Base-by-base conservation (phyloP, 2,113 vertebrate species). In the Scomber colias region DNA sequence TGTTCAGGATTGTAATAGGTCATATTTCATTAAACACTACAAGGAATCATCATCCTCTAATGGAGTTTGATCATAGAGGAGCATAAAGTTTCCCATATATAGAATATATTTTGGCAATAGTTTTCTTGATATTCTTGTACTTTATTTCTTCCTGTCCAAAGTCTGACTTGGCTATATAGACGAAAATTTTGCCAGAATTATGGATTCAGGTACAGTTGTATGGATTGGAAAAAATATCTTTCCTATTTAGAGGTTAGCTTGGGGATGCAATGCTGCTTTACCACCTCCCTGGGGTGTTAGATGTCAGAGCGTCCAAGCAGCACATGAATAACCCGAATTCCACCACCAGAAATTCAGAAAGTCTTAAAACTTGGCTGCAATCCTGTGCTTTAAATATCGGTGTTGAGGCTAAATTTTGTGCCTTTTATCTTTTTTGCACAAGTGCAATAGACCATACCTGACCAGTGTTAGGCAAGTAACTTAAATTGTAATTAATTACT, bases 1-100 rank as follows among this genome's bases (percentile, higher is more conserved):
- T 75, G 49, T 72, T 83, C 31, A 56, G 30, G 11, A 19, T 53
- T 51, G 35, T 57, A 11, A 46, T 17, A 11, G 27, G 56, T 70
- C 55, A 71, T 45, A 40, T 73, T 74, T 71, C 19, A 49, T 40
- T 74, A 49, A 57, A 12, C 55, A 9, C 44, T 55, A 3, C 6
- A 60, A 15, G 31, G 59, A 70, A 44, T 49, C 46, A 24, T 57
- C 55, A 31, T 51, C 13, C 6, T 7, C 8, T 64, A 50, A 68
- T 65, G 45, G 11, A 69, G 3, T 17, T 30, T 65, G 13, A 17
- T 69, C 5, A 45, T 2, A 54, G 16, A 44, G 15, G 60, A 17
- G 27, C 4, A 44, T 57, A 45, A 69, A 73, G n/a, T 68, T 68
- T 56, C 24, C 15, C 24, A 27, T n/a, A 35, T 49, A 12, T 60